Evolutionary conservation across 1,140 invertebrate genomes (phyloP).

Genomic region (Helicoverpa zea): DNA sequence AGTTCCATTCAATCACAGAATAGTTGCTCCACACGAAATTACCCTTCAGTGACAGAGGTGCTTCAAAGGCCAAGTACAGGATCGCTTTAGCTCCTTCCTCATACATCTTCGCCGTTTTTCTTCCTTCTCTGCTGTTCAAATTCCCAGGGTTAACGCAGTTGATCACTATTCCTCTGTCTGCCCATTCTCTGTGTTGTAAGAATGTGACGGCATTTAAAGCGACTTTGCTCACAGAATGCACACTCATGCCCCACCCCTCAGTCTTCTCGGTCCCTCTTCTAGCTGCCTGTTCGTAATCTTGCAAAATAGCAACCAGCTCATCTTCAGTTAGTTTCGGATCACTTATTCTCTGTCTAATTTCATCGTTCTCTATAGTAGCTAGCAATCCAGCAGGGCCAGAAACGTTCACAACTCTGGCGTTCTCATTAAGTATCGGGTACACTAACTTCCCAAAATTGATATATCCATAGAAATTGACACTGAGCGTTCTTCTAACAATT

Average conservation of each 20-base stretch:
- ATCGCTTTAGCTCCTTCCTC: conserved; percentile 83
- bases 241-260: conserved; percentile 77
- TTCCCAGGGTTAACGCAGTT: conserved; percentile 82
- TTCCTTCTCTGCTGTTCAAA: conserved; percentile 67
- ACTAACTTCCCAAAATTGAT: conserved; percentile 82
- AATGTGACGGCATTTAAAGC: conserved; percentile 80
- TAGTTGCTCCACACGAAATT: conserved; percentile 85
- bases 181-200: conserved; percentile 79
- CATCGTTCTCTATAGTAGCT: conserved; percentile 78
- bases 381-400: conserved; percentile 79
- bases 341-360: conserved; percentile 74
- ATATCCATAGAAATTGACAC: conserved; percentile 81
- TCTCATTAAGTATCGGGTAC: conserved; percentile 76
- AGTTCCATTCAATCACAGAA: conserved; percentile 81
- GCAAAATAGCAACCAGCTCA: conserved; percentile 75
- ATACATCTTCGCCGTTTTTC: conserved; percentile 74
- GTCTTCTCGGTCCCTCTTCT: conserved; percentile 77
- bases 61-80: conserved; percentile 79
- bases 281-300: conserved; percentile 79
- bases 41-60: conserved; percentile 77
- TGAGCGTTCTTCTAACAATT: conserved; percentile 75
- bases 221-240: conserved; percentile 79
- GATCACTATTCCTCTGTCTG: conserved; percentile 72
- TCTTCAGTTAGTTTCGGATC: conserved; percentile 76
- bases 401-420: conserved; percentile 80